phyloP scores from a whole-genome alignment of 2,797 vertebrate genomes.

The Esox masquinongy region DNA sequence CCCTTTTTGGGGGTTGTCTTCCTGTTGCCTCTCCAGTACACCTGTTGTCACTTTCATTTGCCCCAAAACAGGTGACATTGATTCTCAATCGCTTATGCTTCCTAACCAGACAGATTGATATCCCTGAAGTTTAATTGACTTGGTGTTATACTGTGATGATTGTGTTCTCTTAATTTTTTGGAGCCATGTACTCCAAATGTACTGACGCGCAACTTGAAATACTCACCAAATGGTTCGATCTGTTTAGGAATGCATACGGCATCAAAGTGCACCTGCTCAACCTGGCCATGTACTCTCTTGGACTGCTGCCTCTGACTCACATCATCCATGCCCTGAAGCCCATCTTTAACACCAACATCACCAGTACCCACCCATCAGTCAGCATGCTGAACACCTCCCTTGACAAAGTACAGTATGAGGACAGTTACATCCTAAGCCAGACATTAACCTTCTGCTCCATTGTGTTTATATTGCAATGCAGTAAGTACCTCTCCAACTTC shows the following conservation, averaged over 20 bases:
- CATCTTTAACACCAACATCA: slow-evolving; percentile 1
- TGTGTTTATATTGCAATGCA: neutral
- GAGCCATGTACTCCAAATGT: neutral
- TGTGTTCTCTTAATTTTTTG: too few relatives aligned
- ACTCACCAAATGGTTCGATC: neutral
- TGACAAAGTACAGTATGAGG: slow-evolving; percentile 33
- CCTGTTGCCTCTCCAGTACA: too few relatives aligned
- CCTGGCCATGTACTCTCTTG: slow-evolving; percentile 80
- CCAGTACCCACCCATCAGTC: slow-evolving; percentile 29
- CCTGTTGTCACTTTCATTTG: too few relatives aligned
- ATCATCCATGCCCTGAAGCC: slow-evolving; percentile 69
- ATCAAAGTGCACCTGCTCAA: slow-evolving; percentile 84
- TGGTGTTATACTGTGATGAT: too few relatives aligned
- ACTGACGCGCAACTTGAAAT: neutral
- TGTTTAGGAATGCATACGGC: slow-evolving; percentile 82
- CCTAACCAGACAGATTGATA: too few relatives aligned
- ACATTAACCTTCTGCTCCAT: neutral
- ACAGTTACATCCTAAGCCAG: neutral
- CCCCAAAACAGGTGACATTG: too few relatives aligned
- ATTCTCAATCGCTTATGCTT: too few relatives aligned
- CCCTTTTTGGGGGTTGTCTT: too few relatives aligned
- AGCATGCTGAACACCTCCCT: slow-evolving; percentile 41
- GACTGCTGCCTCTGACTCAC: slow-evolving; percentile 82
- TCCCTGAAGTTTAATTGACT: too few relatives aligned
- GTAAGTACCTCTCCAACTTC: slow-evolving; percentile 29